Evolutionary conservation across 2,797 vertebrate genomes (phyloP).

Genomic region (Mionectes olivaceus): DNA sequence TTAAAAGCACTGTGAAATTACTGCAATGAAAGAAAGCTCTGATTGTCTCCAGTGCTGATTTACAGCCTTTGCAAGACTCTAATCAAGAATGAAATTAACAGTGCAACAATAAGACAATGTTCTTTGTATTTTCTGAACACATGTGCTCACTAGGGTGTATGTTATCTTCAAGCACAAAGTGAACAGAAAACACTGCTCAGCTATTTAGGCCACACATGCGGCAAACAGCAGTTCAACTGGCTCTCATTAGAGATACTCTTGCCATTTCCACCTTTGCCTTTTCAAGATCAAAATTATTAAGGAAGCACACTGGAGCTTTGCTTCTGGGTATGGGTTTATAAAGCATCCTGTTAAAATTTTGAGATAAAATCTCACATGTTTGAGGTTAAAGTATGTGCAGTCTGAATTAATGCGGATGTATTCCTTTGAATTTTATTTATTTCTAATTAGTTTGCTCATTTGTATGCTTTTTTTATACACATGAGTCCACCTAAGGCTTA

Average conservation of each 20-base stretch:
- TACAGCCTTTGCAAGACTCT: conserved; percentile 44
- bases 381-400: neutral
- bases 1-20: neutral
- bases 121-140: neutral
- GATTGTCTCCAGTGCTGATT: conserved; percentile 20
- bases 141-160: neutral
- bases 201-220: accelerated
- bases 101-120: neutral
- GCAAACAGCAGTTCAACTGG: neutral
- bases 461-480: neutral
- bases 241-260: neutral
- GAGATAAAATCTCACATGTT: neutral
- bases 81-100: conserved; percentile 53
- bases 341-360: neutral
- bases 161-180: neutral
- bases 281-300: neutral
- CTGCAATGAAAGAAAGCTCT: neutral
- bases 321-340: neutral
- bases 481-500: neutral
- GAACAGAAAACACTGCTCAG: neutral
- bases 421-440: neutral
- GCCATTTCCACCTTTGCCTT: neutral
- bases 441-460: neutral
- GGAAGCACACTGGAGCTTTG: neutral
- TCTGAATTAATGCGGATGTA: neutral